Conservation (phyloP, 1,140 invertebrate genomes). For the Drosophila mojavensis region DNA sequence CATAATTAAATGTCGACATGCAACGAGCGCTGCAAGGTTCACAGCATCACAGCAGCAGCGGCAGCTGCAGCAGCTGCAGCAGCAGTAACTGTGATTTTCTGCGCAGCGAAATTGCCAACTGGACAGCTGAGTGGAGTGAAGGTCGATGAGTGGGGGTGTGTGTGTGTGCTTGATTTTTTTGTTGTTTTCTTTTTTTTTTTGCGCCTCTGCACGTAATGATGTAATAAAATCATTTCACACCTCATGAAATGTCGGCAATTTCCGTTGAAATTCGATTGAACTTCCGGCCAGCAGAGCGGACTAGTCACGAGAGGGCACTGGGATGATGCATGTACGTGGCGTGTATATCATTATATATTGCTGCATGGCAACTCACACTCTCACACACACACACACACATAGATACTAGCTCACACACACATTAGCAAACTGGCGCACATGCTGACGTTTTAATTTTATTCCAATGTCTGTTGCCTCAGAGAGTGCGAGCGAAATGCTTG, state of each 20-base stretch:
- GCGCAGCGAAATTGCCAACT: constrained; percentile 1
- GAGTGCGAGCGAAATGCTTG: constrained; percentile 53
- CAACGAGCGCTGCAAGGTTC: constrained; percentile 60
- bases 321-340: constrained; percentile 76
- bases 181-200: constrained; percentile 23
- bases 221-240: constrained; percentile 84
- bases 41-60: constrained; percentile 9
- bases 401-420: constrained; percentile 9
- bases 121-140: neutral
- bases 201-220: constrained; percentile 78
- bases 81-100: constrained; percentile 30
- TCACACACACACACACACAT: constrained; percentile 25
- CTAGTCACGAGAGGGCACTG: constrained; percentile 56
- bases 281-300: constrained; percentile 60
- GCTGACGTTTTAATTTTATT: constrained; percentile 83
- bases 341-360: constrained; percentile 74
- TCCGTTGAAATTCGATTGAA: constrained; percentile 83
- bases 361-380: constrained; percentile 41
- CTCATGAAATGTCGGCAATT: constrained; percentile 83
- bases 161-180: too few relatives aligned
- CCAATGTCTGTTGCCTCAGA: constrained; percentile 28
- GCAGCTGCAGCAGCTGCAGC: constrained; percentile 5
- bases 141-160: neutral
- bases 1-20: constrained; percentile 82
- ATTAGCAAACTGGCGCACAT: constrained; percentile 41